These are phyloP conservation scores for Harpegnathos saltator DNA, from an alignment of 1,140 invertebrate genomes.

Conservation along the genomic window DNA sequence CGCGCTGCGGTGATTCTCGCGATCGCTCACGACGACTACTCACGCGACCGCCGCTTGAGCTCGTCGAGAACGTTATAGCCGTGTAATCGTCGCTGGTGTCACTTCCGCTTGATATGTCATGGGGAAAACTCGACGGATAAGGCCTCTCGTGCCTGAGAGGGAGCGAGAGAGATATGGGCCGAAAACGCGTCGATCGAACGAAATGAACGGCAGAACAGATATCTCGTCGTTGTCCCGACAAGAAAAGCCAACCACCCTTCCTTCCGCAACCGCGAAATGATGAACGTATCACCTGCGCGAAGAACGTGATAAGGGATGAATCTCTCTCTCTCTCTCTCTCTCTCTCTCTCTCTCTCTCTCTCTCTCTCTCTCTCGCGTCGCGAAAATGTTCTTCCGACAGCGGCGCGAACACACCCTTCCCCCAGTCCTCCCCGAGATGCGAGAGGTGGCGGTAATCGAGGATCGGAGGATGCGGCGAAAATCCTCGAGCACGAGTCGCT, in stretches of 20 bases:
- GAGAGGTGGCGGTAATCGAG: neutral
- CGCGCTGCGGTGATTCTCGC: neutral
- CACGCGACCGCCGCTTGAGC: constrained; percentile 33
- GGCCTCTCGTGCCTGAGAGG: neutral
- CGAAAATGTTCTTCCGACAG: constrained; percentile 1
- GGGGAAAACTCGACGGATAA: constrained; percentile 49
- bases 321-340: neutral
- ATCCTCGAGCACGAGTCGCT: neutral
- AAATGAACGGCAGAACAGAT: too few species aligned
- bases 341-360: too few species aligned
- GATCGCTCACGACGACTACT: neutral
- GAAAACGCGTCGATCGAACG: too few species aligned
- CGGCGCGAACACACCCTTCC: neutral
- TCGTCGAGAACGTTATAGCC: constrained; percentile 37
- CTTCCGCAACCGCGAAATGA: too few species aligned
- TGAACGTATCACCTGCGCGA: neutral
- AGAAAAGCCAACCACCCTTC: too few species aligned
- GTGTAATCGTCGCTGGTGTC: constrained; percentile 12
- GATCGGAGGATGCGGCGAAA: neutral
- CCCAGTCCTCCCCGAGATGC: too few species aligned
- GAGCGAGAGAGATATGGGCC: neutral
- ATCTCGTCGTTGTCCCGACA: neutral
- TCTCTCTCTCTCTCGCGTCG: too few species aligned
- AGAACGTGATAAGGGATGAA: neutral
- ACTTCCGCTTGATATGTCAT: constrained; percentile 48